These are phyloP conservation scores for Branchipolynoe longqiensis DNA, from an alignment of 2,888 invertebrate genomes.

Conservation along the genomic window DNA sequence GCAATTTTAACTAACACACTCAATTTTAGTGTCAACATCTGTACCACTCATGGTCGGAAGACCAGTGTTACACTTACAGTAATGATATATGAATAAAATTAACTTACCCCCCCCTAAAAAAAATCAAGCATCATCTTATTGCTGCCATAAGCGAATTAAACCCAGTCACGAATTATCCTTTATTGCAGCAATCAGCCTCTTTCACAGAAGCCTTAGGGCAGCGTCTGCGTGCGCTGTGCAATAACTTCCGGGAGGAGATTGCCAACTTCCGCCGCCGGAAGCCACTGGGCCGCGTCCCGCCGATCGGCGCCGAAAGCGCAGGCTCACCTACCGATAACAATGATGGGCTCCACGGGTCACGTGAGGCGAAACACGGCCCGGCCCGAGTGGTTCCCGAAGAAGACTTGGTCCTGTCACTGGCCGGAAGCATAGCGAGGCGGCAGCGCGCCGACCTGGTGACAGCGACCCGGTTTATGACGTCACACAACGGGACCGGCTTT, in stretches of 20 bases:
- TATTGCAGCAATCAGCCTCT: neutral
- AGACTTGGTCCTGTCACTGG: neutral
- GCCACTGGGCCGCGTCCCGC: neutral
- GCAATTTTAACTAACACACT: too few species aligned
- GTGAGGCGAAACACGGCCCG: neutral
- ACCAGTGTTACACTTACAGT: too few species aligned
- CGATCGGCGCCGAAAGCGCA: neutral
- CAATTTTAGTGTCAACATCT: too few species aligned
- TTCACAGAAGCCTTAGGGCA: neutral
- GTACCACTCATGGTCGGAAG: too few species aligned
- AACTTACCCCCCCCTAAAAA: too few species aligned
- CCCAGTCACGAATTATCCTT: neutral
- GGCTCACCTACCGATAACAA: too few species aligned
- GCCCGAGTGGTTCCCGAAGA: neutral
- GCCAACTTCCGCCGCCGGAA: neutral
- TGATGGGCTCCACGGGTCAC: neutral
- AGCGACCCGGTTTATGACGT: neutral
- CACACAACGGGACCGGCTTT: neutral
- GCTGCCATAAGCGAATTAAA: neutral
- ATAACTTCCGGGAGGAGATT: neutral
- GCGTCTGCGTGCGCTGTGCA: neutral
- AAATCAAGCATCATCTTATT: too few species aligned
- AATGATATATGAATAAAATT: too few species aligned
- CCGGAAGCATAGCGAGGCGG: slow-evolving; percentile 17
- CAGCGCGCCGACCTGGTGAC: neutral